These are phyloP conservation scores for Phylloscopus collybita DNA, from an alignment of 2,797 vertebrate genomes.

Conservation along the genomic window DNA sequence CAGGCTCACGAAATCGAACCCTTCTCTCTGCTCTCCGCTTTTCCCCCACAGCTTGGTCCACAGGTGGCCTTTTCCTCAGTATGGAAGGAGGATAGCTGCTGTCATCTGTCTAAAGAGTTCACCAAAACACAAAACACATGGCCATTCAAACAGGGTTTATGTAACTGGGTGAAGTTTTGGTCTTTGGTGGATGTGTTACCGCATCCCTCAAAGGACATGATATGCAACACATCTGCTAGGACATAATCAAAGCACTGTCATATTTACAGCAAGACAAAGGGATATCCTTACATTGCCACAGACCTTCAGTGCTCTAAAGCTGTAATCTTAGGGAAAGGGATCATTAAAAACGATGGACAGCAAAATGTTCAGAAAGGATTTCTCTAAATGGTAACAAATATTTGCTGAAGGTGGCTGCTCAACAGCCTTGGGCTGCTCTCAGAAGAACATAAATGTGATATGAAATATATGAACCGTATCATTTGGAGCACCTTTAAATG, in stretches of 20 bases:
- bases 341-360: not conserved
- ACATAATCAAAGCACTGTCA: not conserved
- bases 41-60: constrained; percentile 55
- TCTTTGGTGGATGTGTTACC: not conserved
- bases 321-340: not conserved
- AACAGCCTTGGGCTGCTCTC: not conserved
- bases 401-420: not conserved
- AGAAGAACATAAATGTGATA: not conserved
- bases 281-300: not conserved
- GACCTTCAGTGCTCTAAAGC: not conserved
- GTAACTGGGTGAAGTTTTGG: not conserved
- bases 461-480: not conserved
- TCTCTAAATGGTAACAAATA: not conserved
- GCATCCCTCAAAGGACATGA: accelerated
- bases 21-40: constrained; percentile 81
- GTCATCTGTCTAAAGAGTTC: constrained; percentile 39
- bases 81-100: constrained; percentile 84
- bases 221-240: not conserved
- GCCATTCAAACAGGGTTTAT: not conserved
- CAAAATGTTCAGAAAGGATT: not conserved
- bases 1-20: constrained; percentile 90
- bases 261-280: not conserved
- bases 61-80: constrained; percentile 80
- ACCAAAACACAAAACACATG: not conserved
- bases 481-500: not conserved